Base-by-base conservation (phyloP, 2,797 vertebrate genomes). In the Heterohyrax brucei region DNA sequence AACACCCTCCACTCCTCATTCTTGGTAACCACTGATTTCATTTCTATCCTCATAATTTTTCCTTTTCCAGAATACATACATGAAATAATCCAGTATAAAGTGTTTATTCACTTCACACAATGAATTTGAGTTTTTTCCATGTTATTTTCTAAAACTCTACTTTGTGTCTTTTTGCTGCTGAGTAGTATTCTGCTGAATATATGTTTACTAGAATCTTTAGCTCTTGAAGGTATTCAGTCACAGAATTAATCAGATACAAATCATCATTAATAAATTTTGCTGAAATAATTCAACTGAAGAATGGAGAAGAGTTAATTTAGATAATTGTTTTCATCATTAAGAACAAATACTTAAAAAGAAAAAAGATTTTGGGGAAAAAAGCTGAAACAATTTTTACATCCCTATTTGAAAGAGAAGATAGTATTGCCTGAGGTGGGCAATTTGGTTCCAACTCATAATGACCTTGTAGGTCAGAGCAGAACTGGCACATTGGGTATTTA, bases 271-370 rank as follows among this genome's bases (percentile, higher is more conserved):
- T 72, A 68, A 48, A 62, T 83, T 87, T 92, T 73, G n/a, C 9
- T 76, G 14, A 95, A 89, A 92, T 92, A 62, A 89, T 28, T 89
- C n/a, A 78, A 53, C 3, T 61, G 53, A 7, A 46, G 1, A 61
- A n/a, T 79, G 18, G 21, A 87, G 19, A 89, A 89, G 4, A 94
- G 83, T 93, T 96, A 21, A 93, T 75, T 86, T 92, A 83, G 3
- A 72, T 48, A 12, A 3, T 44, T 73, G 12, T 68, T 61, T 53
- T 39, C 10, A 77, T 92, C 84, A 89, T 22, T 82, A 81, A 96
- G 18, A 18, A 66, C 7, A 88, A 84, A 72, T 1, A 81, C 81
- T 61, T 84, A 53, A 85, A 85, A 44, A 72, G n/a, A 50, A 86
- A 91, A 33, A 1, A 44, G 14, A 70, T 70, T 59, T 66, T 70